A percentile compares a stretch with the other conserved stretches of the same genome.
These are phyloP conservation scores for Pyrocoelia pectoralis DNA, from an alignment of 2,888 invertebrate genomes.

Conservation along the genomic window DNA sequence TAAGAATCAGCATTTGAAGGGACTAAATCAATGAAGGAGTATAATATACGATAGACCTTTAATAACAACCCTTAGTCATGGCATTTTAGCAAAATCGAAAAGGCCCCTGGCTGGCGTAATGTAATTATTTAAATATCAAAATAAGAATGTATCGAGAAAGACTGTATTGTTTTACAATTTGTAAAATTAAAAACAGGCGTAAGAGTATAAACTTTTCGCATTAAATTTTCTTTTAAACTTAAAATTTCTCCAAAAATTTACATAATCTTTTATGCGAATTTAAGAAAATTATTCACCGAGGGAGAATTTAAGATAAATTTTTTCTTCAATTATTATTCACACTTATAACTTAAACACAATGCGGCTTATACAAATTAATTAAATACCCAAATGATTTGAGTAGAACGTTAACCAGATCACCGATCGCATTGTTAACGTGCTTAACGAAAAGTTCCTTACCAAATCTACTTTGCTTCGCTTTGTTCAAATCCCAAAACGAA, in stretches of 20 bases:
- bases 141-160: not conserved
- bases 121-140: constrained; percentile 23
- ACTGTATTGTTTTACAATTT: not conserved
- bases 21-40: constrained; percentile 43
- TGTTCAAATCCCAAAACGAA: constrained; percentile 36
- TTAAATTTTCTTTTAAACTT: not conserved
- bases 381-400: constrained; percentile 29
- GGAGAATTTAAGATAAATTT: constrained; percentile 13
- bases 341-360: constrained; percentile 13
- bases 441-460: constrained; percentile 28
- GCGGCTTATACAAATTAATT: constrained; percentile 23
- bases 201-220: constrained; percentile 6
- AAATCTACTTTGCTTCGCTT: constrained; percentile 34
- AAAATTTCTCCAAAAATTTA: constrained; percentile 8
- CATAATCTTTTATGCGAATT: constrained; percentile 15
- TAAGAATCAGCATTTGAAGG: constrained; percentile 35
- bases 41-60: constrained; percentile 49
- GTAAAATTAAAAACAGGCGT: constrained; percentile 1
- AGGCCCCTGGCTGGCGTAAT: constrained; percentile 22
- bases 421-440: constrained; percentile 34
- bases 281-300: constrained; percentile 12
- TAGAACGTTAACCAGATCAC: constrained; percentile 30
- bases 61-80: constrained; percentile 42
- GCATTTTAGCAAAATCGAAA: constrained; percentile 43
- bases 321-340: constrained; percentile 15